Evolutionary conservation across 2,797 vertebrate species (phyloP).

Genomic region (Anguilla marmorata): DNA sequence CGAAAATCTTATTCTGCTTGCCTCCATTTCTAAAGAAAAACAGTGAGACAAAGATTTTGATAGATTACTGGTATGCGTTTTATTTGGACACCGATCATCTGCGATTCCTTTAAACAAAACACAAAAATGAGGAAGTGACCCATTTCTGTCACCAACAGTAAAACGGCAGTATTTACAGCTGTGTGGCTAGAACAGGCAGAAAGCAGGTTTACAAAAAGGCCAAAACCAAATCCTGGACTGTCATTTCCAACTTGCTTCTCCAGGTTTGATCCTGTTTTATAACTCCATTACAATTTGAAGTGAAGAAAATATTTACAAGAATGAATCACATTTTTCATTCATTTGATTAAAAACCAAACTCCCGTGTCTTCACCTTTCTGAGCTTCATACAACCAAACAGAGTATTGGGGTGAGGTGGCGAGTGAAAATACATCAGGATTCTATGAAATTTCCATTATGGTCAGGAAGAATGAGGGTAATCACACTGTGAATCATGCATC

Average conservation of each 20-base stretch:
- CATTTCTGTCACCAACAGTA: slow-evolving; percentile 28
- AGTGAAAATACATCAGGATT: not conserved
- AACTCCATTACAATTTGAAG: not conserved
- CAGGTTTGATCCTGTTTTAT: not conserved
- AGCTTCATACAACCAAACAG: not conserved
- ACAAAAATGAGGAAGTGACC: slow-evolving; percentile 28
- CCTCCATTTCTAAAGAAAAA: slow-evolving; percentile 6
- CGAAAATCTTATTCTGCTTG: not conserved
- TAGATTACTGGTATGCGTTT: slow-evolving; percentile 35
- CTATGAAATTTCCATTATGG: not conserved
- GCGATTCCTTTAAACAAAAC: slow-evolving; percentile 29
- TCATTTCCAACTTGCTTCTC: not conserved
- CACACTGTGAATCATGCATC: not conserved
- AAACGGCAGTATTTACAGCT: slow-evolving; percentile 42
- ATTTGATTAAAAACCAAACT: not conserved
- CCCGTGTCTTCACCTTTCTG: not conserved
- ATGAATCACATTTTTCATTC: not conserved
- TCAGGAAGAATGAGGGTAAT: not conserved
- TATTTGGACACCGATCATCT: slow-evolving; percentile 41
- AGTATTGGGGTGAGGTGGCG: not conserved
- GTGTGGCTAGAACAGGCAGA: not conserved
- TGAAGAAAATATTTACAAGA: slow-evolving; percentile 27
- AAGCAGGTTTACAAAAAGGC: slow-evolving; percentile 18
- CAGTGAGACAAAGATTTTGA: not conserved
- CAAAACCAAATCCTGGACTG: slow-evolving; percentile 2